Percentiles rank a stretch among this genome's conserved stretches.
Evolutionary conservation across 2,113 vertebrate species (phyloP).

Genomic region (Conger conger): DNA sequence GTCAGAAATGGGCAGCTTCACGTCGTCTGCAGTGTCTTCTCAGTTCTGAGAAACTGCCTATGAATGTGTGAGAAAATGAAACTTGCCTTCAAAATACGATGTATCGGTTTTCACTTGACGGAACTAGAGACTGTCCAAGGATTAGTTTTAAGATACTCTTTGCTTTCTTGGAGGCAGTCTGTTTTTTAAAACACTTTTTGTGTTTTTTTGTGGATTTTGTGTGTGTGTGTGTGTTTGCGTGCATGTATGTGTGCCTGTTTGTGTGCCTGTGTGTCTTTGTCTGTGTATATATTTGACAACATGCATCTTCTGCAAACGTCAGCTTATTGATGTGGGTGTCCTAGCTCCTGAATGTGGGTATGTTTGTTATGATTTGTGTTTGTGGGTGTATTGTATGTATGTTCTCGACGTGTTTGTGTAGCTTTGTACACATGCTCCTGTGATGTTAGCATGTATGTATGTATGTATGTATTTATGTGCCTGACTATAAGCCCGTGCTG

Average conservation of each 20-base stretch:
- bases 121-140: constrained; percentile 10
- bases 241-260: constrained; percentile 8
- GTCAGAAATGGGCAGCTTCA: constrained; percentile 2
- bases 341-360: background rate
- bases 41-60: constrained; percentile 7
- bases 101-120: constrained; percentile 3
- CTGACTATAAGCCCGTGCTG: background rate
- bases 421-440: background rate
- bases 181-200: background rate
- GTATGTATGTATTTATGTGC: no score
- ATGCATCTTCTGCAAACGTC: no score
- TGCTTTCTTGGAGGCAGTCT: background rate
- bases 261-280: constrained; percentile 24
- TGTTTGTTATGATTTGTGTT: no score
- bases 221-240: constrained; percentile 24
- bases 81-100: constrained; percentile 10
- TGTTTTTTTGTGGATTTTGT: constrained; percentile 10
- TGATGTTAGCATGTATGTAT: no score
- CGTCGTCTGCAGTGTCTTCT: background rate
- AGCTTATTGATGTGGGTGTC: background rate
- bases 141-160: constrained; percentile 12
- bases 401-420: background rate
- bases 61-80: constrained; percentile 18
- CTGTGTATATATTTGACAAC: background rate
- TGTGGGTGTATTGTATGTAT: no score